Percentiles rank a stretch among this genome's conserved stretches.
phyloP scores from a whole-genome alignment of 2,113 vertebrate genomes.

The Dasyornis broadbenti region DNA sequence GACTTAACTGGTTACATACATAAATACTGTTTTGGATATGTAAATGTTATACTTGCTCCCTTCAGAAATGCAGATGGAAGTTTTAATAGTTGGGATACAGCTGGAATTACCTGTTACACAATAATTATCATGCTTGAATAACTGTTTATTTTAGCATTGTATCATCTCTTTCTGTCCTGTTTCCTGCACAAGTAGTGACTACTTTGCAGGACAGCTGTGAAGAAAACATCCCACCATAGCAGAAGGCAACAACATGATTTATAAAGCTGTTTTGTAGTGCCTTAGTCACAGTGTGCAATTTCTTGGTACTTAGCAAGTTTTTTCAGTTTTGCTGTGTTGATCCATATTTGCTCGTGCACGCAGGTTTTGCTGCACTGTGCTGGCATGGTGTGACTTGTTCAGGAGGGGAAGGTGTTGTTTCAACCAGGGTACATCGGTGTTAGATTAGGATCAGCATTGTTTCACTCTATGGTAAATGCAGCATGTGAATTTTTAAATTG shows the following conservation, averaged over 20 bases:
- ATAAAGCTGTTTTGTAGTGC: neutral
- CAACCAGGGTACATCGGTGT: neutral
- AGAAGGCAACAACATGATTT: fast-evolving
- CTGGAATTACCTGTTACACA: neutral
- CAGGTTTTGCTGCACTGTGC: neutral
- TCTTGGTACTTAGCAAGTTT: neutral
- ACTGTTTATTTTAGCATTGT: neutral
- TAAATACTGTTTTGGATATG: neutral
- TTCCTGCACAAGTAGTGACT: neutral
- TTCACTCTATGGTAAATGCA: neutral
- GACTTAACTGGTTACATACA: neutral
- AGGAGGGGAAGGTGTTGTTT: neutral
- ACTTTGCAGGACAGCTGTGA: neutral
- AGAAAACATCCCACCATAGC: neutral
- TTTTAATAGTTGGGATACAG: neutral
- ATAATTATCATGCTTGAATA: neutral
- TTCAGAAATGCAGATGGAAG: neutral
- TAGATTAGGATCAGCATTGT: constrained; percentile 27
- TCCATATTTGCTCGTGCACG: fast-evolving
- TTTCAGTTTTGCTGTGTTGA: neutral
- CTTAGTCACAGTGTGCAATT: neutral
- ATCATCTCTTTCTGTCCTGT: neutral
- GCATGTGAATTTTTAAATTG: neutral
- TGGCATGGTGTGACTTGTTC: neutral
- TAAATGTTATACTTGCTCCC: neutral